Evolutionary conservation across 2,888 invertebrate species (phyloP), one percentile per base, ranked within the genome.

Genomic region (Aphodius sticticus): DNA sequence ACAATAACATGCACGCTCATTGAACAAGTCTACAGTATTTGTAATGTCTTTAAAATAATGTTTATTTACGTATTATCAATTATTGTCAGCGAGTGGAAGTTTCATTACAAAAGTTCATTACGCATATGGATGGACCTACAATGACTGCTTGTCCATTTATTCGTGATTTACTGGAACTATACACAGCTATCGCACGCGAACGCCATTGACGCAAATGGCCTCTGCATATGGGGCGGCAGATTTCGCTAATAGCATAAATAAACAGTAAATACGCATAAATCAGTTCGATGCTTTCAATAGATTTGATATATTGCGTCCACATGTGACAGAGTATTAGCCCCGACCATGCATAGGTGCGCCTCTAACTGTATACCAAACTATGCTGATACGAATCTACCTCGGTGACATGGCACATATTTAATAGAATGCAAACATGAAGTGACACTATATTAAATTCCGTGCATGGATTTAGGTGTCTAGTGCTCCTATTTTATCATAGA

Each of bases 231-330:
- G 15, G 15, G 26, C 70, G 26, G n/a, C 37, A 37, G 74, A 74
- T 37, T 37, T 36, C 74, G 74, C 74, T 74, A 74, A 74, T 74
- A 74, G 37, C 37, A 74, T 35, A 74, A 74, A 74, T 74, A 74
- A 74, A 74, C 74, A 74, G 74, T 37, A 74, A 74, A 74, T 74
- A 35, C 74, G 12, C 36, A 74, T 74, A 74, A 74, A 74, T 74
- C 74, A n/a, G 35, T 6, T 74, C 35, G n/a, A 36, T 6, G 35
- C 37, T 36, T 74, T 35, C 36, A 37, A 74, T 35, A 37, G 74
- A 37, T 74, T 26, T 74, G 74, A 74, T 74, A 37, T 74, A 74
- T 74, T 53, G 6, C 53, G 12, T 53, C 53, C 53, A 53, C 53
- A 53, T 53, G 12, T 53, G 53, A 53, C 53, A 53, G 53, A 53